Evolutionary conservation across 1,140 invertebrate genomes (phyloP), one percentile per base, ranked within the genome.

Genomic region (Drosophila yakuba): DNA sequence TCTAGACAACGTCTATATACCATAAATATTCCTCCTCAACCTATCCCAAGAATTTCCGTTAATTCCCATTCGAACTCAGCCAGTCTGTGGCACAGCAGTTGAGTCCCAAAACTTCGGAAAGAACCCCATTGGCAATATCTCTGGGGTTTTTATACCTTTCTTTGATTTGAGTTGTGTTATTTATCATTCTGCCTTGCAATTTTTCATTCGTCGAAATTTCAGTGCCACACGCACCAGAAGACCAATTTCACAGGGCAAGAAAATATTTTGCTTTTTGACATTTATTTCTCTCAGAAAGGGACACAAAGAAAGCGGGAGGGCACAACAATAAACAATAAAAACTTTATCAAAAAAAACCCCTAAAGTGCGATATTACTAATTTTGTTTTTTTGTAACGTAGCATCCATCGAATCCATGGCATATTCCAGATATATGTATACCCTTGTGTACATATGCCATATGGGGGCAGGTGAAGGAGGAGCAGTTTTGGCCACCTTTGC

Each of bases 111-210:
- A 47, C 43, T 73, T 14, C 44, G 52, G 36, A 23, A 52, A 47
- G 28, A 3, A 50, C 45, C 14, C 66, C 59, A 32, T 51, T 7
- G 23, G 41, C 47, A n/a, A 58, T 41, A 38, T 54, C 39, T 38
- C 12, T 14, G 7, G 7, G 20, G 60, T 78, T 64, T 55, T 79
- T 74, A 68, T 63, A 39, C 58, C 56, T 57, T 48, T 41, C 50
- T 57, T 69, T 43, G 64, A 36, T 69, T 75, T 71, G 71, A 56
- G 85, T 41, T 66, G 48, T 62, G 64, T 90, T 86, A 90, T 90
- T 90, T 90, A 90, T 90, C 86, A 90, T 90, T 90, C 20, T 45
- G 12, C 54, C 32, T 45, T 44, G 79, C 73, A 86, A 90, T 90
- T 90, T 90, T 80, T 90, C 86, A 90, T 68, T 64, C 58, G 41